Percentiles rank a stretch among this genome's conserved stretches.
Conservation (phyloP, 2,888 invertebrate genomes). For the Pheosia tremula region DNA sequence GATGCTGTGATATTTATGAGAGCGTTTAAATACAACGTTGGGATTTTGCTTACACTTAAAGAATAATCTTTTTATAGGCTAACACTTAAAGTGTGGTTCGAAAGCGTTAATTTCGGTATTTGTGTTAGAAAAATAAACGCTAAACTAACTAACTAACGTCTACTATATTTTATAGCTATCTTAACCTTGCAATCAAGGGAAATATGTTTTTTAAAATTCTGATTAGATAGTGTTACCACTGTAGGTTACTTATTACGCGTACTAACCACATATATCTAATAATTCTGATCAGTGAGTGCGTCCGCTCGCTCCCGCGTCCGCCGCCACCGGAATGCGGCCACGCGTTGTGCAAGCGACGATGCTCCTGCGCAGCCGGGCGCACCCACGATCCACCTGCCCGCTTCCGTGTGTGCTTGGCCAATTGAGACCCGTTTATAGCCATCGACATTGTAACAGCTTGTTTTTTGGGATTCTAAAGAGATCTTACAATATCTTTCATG, state of each 20-base stretch:
- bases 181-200: too few species aligned
- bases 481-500: not conserved
- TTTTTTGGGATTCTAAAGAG: slow-evolving; percentile 2
- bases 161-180: too few species aligned
- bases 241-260: not conserved
- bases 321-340: slow-evolving; percentile 65
- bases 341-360: slow-evolving; percentile 54
- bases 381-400: slow-evolving; percentile 61
- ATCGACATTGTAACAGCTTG: slow-evolving; percentile 13
- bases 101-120: too few species aligned
- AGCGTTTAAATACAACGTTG: not conserved
- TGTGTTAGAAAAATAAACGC: too few species aligned
- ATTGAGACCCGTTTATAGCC: slow-evolving; percentile 35
- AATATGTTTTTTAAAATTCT: too few species aligned
- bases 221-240: too few species aligned
- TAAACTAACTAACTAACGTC: too few species aligned
- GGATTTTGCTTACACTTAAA: too few species aligned
- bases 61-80: too few species aligned
- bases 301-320: slow-evolving; percentile 44
- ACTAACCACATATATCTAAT: not conserved
- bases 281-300: slow-evolving; percentile 24
- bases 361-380: slow-evolving; percentile 59
- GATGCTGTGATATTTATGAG: not conserved
- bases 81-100: too few species aligned
- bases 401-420: slow-evolving; percentile 56